Conservation (phyloP, 2,797 vertebrate species). For the Emydoidea blandingii region DNA sequence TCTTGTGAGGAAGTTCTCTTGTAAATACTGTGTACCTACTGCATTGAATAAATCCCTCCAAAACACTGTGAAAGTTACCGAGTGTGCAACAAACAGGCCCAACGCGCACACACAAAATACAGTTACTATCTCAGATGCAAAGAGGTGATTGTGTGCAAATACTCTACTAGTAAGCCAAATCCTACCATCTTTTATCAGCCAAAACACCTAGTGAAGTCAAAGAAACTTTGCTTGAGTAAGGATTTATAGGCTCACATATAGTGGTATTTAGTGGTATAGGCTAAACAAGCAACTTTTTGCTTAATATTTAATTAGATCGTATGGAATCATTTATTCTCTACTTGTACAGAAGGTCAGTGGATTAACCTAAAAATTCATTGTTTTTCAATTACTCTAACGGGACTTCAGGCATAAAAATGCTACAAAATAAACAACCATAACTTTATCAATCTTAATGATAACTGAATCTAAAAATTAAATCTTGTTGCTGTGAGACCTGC, state of each 20-base stretch:
- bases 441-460: neutral
- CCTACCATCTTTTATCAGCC: neutral
- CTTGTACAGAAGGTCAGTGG: neutral
- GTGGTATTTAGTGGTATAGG: neutral
- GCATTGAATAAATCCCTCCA: neutral
- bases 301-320: neutral
- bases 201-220: neutral
- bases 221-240: neutral
- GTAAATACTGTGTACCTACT: neutral
- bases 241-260: neutral
- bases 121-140: neutral
- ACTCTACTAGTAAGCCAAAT: neutral
- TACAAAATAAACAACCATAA: neutral
- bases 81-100: neutral
- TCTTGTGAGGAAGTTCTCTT: neutral
- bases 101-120: neutral
- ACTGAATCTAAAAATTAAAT: neutral
- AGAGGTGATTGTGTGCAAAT: neutral
- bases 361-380: neutral
- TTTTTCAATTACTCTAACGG: neutral
- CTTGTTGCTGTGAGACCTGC: neutral
- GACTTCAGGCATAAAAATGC: neutral
- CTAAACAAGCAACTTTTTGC: neutral
- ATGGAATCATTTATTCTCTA: neutral
- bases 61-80: rapidly evolving